A percentile compares a stretch with the other conserved stretches of the same genome.
phyloP scores from a whole-genome alignment of 2,888 invertebrate genomes.

The Agrochola litura region DNA sequence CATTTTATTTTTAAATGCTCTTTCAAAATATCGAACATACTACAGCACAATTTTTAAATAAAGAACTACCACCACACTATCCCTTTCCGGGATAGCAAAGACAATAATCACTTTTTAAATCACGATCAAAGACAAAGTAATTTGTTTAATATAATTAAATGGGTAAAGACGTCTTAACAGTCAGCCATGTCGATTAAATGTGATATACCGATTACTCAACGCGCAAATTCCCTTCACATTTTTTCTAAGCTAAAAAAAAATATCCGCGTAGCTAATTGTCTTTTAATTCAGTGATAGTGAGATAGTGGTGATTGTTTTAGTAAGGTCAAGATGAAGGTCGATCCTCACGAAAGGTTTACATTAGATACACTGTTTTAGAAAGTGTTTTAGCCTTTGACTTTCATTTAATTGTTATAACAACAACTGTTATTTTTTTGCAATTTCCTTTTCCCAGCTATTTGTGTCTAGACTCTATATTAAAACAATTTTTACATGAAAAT shows the following conservation, averaged over 20 bases:
- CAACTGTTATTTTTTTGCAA: background rate
- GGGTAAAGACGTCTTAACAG: slow-evolving; percentile 73
- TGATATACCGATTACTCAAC: slow-evolving; percentile 62
- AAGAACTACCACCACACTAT: slow-evolving; percentile 57
- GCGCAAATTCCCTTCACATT: slow-evolving; percentile 78
- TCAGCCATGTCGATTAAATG: slow-evolving; percentile 75
- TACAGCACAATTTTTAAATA: slow-evolving; percentile 50
- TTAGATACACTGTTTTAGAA: slow-evolving; percentile 28
- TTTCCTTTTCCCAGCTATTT: background rate
- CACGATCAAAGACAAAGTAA: slow-evolving; percentile 25
- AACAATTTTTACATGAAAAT: background rate
- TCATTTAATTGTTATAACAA: background rate
- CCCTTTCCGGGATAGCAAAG: slow-evolving; percentile 41
- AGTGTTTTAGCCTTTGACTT: slow-evolving; percentile 10
- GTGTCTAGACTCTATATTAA: background rate
- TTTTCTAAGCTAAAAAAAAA: slow-evolving; percentile 68
- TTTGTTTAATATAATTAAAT: slow-evolving; percentile 41
- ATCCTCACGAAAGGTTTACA: slow-evolving; percentile 34
- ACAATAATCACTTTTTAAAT: slow-evolving; percentile 39
- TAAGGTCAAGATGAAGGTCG: slow-evolving; percentile 65
- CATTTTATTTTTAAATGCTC: slow-evolving; percentile 82
- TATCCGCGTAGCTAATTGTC: slow-evolving; percentile 63
- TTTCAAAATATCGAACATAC: slow-evolving; percentile 78
- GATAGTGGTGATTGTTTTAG: slow-evolving; percentile 50
- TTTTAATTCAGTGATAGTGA: slow-evolving; percentile 61